Evolutionary conservation across 2,113 vertebrate species (phyloP), one percentile per base, ranked within the genome.

Genomic region (Dipodomys spectabilis): DNA sequence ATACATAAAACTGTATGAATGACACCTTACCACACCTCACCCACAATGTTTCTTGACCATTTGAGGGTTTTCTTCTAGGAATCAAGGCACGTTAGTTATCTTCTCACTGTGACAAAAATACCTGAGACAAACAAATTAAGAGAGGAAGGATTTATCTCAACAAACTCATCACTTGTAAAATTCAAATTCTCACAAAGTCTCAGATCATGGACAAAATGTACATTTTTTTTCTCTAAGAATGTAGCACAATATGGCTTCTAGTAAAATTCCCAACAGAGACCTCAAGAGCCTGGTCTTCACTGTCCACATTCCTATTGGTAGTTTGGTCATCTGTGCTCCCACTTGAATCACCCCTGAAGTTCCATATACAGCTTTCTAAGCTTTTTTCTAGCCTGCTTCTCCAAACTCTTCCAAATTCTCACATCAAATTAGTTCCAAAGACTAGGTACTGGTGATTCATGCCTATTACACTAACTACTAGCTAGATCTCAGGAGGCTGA

Each of bases 51-150:
- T 28, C 27, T 89, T 53, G n/a, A 22, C 18, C 49, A 0, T 39
- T 22, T 77, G 78, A 80, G n/a, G n/a, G 44, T 72, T 83, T 71
- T 77, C 79, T 75, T 93, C 53, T 44, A 89, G 25, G 81, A 88
- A 67, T 62, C 22, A 82, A 75, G 49, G n/a, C 5, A 44, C 7
- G 22, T 84, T 69, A n/a, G 20, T 8, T 45, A 30, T 13, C 20
- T 84, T 84, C 20, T 53, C 16, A 32, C 82, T 82, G 30, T 39
- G 39, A 83, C 30, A 49, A 83, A 83, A 49, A 20, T 49, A 49
- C 20, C 11, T 62, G 49, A 83, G 65, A 49, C n/a, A 69, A 82
- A 68, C 35, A 22, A n/a, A 57, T 57, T n/a, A 67, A 45, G 18
- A 45, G 62, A 19, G 62, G 57, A 45, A 13, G 53, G 53, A 57